Base-by-base conservation (phyloP, 2,888 invertebrate species). In the Xestoiulus laeticollis region DNA sequence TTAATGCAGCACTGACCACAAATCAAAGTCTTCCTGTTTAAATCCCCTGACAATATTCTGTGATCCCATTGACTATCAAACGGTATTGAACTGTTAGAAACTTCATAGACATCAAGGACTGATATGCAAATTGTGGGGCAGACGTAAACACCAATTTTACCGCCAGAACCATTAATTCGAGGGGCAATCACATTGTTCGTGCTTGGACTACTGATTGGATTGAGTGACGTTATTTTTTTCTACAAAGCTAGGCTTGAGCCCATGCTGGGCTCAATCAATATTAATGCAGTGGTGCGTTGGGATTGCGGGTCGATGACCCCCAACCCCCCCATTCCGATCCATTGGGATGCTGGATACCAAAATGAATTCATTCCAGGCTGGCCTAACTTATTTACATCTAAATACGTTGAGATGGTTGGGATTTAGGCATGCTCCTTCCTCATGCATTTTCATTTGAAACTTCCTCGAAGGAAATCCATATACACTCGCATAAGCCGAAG, bases 141-240 rank as follows among this genome's bases (percentile, higher is more conserved):
- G 19, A 48, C 19, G 14, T 12, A 59, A 59, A 59, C 12, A 22
- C 68, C 10, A 68, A 68, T 68, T 68, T 68, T 26, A 22, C 22
- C 22, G 4, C 26, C 22, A 10, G 26, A 3, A 26, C 68, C 22
- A 68, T 68, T 68, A 68, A 68, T 68, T 22, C 68, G 68, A 68
- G 68, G 68, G 68, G 68, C 68, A 68, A 68, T 68, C 68, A 26
- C 68, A 68, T 68, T 12, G 68, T 22, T 68, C 68, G 68, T 68
- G 68, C 68, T 26, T 68, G 2, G 68, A 22, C 22, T 68, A n/a
- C 68, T 68, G 68, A 68, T 68, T n/a, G 68, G 12, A 22, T 26
- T 68, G 6, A 68, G 22, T 26, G 68, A 68, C 68, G 68, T 68
- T 22, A 68, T 26, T 68, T 68, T n/a, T n/a, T 8, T 10, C 26